phyloP scores from a whole-genome alignment of 1,140 invertebrate species.

The Hesperophylax magnus region DNA sequence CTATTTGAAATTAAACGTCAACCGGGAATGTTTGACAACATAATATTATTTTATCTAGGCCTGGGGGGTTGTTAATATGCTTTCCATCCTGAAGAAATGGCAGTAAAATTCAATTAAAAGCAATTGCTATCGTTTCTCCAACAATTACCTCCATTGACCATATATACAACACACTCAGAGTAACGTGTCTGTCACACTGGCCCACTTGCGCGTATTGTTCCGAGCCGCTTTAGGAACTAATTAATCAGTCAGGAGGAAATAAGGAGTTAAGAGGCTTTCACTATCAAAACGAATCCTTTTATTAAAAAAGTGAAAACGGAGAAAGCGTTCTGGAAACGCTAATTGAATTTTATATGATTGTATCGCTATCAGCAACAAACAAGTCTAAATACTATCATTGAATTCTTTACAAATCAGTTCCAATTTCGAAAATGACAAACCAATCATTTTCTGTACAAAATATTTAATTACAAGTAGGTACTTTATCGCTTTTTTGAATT shows the following conservation, averaged over 20 bases:
- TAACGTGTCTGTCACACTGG: neutral
- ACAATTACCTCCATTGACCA: constrained; percentile 13
- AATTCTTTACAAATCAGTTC: too few species aligned
- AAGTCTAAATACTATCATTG: neutral
- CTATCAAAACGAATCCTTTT: constrained; percentile 16
- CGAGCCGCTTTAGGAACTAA: neutral
- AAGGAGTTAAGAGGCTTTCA: neutral
- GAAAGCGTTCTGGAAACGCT: neutral
- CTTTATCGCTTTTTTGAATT: too few species aligned
- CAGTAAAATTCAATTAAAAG: neutral
- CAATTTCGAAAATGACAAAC: too few species aligned
- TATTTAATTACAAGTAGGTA: too few species aligned
- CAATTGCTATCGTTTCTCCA: neutral
- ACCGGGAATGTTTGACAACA: neutral
- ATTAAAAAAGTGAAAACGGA: constrained; percentile 15
- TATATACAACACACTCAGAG: neutral
- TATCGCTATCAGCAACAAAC: neutral
- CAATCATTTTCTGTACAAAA: too few species aligned
- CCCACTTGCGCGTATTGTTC: neutral
- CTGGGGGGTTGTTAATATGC: neutral
- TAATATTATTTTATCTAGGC: neutral
- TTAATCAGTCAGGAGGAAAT: neutral
- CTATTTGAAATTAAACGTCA: neutral
- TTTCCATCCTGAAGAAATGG: neutral
- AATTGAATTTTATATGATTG: neutral